These are phyloP conservation scores for Plebejus anna DNA, from an alignment of 2,888 invertebrate species.

Conservation along the genomic window DNA sequence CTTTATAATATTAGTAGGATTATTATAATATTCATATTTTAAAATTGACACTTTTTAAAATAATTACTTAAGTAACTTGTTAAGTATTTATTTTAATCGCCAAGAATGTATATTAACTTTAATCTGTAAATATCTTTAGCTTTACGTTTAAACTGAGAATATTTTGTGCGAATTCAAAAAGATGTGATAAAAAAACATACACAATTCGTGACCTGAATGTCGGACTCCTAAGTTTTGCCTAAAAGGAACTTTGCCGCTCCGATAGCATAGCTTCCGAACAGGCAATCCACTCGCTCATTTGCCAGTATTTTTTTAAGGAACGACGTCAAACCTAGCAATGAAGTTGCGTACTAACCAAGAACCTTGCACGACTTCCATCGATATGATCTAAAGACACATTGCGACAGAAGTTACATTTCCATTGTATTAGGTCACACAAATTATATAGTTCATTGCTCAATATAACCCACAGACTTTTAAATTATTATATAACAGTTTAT, in stretches of 20 bases:
- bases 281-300: not conserved
- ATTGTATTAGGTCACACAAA: conserved; percentile 1
- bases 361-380: not conserved
- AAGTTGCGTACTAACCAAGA: not conserved
- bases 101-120: not conserved
- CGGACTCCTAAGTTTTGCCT: too few species aligned
- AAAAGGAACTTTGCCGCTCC: too few species aligned
- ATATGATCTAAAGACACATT: conserved; percentile 1
- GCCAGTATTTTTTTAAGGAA: not conserved
- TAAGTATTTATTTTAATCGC: not conserved
- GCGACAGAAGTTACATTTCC: not conserved
- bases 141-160: too few species aligned
- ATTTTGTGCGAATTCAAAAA: too few species aligned
- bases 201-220: too few species aligned
- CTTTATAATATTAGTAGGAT: too few species aligned
- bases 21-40: not conserved
- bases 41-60: not conserved
- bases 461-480: not conserved
- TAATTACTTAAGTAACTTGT: not conserved
- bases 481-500: not conserved
- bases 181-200: too few species aligned
- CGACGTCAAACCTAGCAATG: not conserved
- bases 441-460: conserved; percentile 1
- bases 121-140: not conserved
- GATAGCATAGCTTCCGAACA: not conserved